Evolutionary conservation across 2,888 invertebrate species (phyloP).

Genomic region (Myopa testacea): DNA sequence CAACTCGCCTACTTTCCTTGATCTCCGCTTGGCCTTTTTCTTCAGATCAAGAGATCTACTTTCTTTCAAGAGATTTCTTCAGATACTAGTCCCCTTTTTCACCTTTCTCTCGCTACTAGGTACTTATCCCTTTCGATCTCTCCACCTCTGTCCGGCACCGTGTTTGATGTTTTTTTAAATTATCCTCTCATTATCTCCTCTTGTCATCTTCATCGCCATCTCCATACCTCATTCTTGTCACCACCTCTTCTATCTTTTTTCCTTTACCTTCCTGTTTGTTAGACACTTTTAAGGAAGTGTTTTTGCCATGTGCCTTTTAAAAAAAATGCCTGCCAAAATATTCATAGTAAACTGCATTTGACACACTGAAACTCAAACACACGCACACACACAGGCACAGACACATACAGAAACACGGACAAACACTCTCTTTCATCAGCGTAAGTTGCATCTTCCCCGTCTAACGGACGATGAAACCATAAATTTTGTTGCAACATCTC

Average conservation of each 20-base stretch:
- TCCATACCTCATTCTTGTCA: background rate
- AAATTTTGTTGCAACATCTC: constrained; percentile 34
- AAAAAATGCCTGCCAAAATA: background rate
- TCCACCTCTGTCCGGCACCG: no score
- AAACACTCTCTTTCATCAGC: background rate
- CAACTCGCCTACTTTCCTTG: no score
- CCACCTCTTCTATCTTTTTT: background rate
- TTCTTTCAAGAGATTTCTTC: no score
- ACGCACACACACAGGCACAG: background rate
- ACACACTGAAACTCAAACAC: background rate
- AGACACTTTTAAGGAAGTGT: constrained; percentile 1
- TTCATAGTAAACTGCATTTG: background rate
- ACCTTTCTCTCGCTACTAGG: no score
- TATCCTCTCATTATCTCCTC: no score
- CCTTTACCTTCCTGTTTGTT: no score
- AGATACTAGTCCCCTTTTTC: no score
- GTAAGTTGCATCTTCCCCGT: background rate
- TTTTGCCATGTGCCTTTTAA: background rate
- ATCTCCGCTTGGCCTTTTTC: no score
- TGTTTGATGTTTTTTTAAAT: no score
- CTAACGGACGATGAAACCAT: constrained; percentile 10
- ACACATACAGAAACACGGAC: background rate
- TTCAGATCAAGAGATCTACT: no score
- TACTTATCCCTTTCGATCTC: no score
- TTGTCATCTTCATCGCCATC: no score